phyloP scores from a whole-genome alignment of 2,113 vertebrate genomes.

The Xerus inauris region DNA sequence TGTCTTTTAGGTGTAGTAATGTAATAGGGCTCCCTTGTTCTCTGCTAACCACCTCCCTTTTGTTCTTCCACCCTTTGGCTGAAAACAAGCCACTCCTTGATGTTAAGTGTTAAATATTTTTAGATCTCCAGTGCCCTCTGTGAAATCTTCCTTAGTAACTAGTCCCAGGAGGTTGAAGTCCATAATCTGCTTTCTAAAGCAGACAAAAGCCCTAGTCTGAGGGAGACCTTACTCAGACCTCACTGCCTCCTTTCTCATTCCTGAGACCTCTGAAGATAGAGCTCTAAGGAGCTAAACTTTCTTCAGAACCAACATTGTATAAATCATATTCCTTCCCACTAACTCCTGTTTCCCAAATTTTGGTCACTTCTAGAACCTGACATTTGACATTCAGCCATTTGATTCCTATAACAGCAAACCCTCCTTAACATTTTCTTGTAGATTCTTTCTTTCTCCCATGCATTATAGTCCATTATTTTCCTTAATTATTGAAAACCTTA shows the following conservation, averaged over 20 bases:
- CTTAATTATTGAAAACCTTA: background rate
- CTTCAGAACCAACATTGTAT: background rate
- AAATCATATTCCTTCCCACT: background rate
- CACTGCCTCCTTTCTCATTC: background rate
- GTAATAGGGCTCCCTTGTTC: background rate
- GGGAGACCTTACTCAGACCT: background rate
- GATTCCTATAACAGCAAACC: background rate
- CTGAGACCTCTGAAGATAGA: background rate
- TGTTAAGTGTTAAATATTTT: background rate
- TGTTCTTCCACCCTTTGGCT: background rate
- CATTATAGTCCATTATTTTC: background rate
- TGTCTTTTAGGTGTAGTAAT: background rate
- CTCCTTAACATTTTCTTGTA: background rate
- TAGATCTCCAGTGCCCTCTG: background rate
- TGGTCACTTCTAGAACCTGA: background rate
- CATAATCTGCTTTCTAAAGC: background rate
- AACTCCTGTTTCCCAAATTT: background rate
- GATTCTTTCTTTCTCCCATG: background rate
- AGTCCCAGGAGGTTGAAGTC: background rate
- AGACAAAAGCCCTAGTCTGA: background rate
- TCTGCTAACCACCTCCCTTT: background rate
- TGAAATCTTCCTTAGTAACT: background rate
- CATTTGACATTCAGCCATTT: background rate
- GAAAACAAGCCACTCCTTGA: background rate
- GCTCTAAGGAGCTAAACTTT: background rate